These are phyloP conservation scores for Agrochola macilenta DNA, from an alignment of 2,888 invertebrate genomes.

Conservation along the genomic window DNA sequence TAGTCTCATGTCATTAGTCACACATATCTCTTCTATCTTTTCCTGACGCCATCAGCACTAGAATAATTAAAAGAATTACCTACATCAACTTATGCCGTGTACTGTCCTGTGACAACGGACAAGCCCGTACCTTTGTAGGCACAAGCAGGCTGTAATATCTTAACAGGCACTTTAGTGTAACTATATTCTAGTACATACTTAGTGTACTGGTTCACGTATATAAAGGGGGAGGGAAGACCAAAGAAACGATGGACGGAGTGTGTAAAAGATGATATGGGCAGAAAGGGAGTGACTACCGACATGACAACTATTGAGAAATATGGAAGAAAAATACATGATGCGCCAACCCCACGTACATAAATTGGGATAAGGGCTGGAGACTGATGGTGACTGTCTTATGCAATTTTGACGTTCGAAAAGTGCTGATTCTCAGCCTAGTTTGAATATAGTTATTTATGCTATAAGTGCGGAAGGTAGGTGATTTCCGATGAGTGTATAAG, in stretches of 20 bases:
- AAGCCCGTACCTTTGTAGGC: neutral
- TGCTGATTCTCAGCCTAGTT: no score
- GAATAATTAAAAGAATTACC: neutral
- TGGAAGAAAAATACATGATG: neutral
- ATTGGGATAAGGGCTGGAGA: no score
- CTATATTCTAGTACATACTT: neutral
- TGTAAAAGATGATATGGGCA: neutral
- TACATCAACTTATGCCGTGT: neutral
- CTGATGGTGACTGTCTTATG: no score
- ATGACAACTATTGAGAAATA: neutral
- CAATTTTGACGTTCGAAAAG: no score
- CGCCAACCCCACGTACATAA: no score
- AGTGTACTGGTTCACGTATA: neutral
- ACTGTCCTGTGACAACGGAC: neutral
- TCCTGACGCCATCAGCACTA: neutral
- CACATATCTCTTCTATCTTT: conserved; percentile 12
- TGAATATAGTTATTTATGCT: no score
- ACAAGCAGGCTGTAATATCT: no score
- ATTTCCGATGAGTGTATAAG: no score
- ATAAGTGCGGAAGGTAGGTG: no score
- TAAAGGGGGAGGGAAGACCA: no score
- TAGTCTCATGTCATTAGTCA: conserved; percentile 23
- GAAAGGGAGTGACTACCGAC: neutral
- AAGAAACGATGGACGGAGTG: neutral
- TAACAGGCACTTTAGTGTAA: no score